Conservation (phyloP, 2,113 vertebrate genomes). For the Serranochromis macrocephalus region DNA sequence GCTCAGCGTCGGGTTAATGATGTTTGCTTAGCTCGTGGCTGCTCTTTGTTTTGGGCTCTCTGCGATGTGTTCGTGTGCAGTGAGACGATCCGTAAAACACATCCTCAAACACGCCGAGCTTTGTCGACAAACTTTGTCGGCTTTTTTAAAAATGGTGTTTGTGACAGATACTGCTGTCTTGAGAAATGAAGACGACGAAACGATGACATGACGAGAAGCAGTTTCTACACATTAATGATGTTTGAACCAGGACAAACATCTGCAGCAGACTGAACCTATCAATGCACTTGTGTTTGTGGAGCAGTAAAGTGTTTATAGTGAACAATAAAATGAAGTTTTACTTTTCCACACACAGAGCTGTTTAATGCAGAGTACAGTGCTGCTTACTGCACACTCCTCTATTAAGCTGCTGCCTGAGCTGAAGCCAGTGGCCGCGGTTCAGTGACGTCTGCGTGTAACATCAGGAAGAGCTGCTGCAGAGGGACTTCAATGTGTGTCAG, state of each 20-base stretch:
- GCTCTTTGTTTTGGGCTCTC: not conserved
- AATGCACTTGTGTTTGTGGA: fast-evolving
- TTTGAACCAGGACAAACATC: not conserved
- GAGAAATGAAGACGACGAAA: fast-evolving
- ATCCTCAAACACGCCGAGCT: not conserved
- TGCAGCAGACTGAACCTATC: not conserved
- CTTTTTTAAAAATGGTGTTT: not conserved
- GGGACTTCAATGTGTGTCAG: not conserved
- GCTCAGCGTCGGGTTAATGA: not conserved
- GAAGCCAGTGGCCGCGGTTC: not conserved
- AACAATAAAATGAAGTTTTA: fast-evolving
- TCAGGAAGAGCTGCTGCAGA: not conserved
- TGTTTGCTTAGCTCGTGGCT: not conserved
- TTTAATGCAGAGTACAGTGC: not conserved
- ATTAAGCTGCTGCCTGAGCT: not conserved
- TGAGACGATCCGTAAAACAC: fast-evolving
- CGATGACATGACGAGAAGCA: not conserved
- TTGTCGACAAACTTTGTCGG: not conserved
- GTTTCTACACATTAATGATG: not conserved
- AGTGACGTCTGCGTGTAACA: not conserved
- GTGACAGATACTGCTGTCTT: not conserved
- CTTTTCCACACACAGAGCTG: not conserved
- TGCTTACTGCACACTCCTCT: fast-evolving
- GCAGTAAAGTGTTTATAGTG: not conserved
- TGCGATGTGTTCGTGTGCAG: not conserved